Evolutionary conservation across 2,113 vertebrate species (phyloP).

Genomic region (Semnornis frantzii): DNA sequence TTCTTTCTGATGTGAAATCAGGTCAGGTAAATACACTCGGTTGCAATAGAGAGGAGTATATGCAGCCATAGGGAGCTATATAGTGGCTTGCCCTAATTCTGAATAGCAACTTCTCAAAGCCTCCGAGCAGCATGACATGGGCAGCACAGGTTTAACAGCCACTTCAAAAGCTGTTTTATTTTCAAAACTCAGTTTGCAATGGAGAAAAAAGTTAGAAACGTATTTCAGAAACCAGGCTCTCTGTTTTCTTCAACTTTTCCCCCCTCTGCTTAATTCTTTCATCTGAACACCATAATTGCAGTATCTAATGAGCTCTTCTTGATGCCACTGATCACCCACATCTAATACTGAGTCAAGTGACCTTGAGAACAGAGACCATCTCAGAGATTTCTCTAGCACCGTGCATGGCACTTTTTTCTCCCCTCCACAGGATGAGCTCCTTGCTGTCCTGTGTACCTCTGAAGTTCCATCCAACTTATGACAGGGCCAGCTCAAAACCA

Average conservation of each 20-base stretch:
- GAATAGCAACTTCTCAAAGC: constrained; percentile 36
- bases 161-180: constrained; percentile 73
- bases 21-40: constrained; percentile 77
- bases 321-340: constrained; percentile 67
- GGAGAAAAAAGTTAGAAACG: constrained; percentile 74
- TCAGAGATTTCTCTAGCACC: constrained; percentile 66
- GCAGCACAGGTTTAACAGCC: constrained; percentile 49
- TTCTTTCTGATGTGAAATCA: constrained; percentile 73
- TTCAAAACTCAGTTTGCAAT: constrained; percentile 73
- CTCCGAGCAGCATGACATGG: constrained; percentile 32
- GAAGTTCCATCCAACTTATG: constrained; percentile 8
- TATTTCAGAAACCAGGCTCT: constrained; percentile 62
- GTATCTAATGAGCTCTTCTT: constrained; percentile 70
- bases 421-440: constrained; percentile 70
- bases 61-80: constrained; percentile 12
- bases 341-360: constrained; percentile 79
- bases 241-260: constrained; percentile 1
- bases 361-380: constrained; percentile 80
- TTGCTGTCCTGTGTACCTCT: constrained; percentile 76
- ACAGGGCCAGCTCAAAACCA: constrained; percentile 14
- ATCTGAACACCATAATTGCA: constrained; percentile 38
- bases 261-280: constrained; percentile 42
- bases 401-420: constrained; percentile 52
- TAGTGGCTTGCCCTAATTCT: constrained; percentile 30
- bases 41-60: constrained; percentile 62